Evolutionary conservation across 1,140 invertebrate species (phyloP).

Genomic region (Acyrthosiphon pisum): DNA sequence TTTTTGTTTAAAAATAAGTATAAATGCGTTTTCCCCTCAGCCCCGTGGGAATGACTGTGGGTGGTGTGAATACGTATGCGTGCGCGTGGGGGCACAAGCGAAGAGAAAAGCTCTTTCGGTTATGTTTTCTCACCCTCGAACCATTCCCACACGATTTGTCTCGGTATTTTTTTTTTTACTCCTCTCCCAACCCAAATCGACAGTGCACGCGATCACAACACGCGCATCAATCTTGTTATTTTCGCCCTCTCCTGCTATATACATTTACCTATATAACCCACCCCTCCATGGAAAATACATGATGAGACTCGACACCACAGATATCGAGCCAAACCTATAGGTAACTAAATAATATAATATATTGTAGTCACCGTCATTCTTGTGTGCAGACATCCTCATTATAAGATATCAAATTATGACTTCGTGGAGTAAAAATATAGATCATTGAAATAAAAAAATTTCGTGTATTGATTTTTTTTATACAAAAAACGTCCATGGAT

Average conservation of each 20-base stretch:
- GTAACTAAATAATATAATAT: not conserved
- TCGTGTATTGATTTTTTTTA: not conserved
- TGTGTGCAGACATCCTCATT: not conserved
- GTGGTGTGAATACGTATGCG: not conserved
- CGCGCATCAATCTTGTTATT: constrained; percentile 39
- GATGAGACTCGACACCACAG: not conserved
- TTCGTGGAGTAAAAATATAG: not conserved
- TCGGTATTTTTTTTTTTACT: not conserved
- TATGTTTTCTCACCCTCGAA: constrained; percentile 38
- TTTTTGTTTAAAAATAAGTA: constrained; percentile 53
- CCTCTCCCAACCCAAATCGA: not conserved
- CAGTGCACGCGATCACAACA: constrained; percentile 24
- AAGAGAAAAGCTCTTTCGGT: constrained; percentile 38
- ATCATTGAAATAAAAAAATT: not conserved
- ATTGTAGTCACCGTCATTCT: not conserved
- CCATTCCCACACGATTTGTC: constrained; percentile 41
- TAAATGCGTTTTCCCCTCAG: constrained; percentile 46
- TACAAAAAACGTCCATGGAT: no score
- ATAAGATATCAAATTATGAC: not conserved
- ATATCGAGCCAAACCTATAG: not conserved
- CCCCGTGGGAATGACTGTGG: constrained; percentile 32
- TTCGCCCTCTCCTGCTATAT: not conserved
- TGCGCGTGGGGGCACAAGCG: not conserved
- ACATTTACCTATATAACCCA: not conserved
- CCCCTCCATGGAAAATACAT: not conserved